phyloP scores from a whole-genome alignment of 2,888 invertebrate species.

The Tridacna crocea region DNA sequence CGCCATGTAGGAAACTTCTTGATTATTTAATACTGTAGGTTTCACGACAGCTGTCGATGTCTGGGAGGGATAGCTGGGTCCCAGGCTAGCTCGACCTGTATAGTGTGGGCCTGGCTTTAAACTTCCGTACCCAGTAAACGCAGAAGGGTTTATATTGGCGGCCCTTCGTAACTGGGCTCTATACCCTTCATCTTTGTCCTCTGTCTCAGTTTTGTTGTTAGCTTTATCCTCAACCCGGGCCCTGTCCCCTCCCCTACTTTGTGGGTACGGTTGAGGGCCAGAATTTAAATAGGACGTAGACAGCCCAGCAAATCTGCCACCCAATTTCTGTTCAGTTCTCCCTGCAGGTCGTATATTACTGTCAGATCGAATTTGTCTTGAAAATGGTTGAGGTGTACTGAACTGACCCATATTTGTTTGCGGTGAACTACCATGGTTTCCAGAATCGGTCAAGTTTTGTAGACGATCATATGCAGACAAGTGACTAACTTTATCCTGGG shows the following conservation, averaged over 20 bases:
- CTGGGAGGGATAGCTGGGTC: constrained; percentile 19
- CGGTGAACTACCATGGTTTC: neutral
- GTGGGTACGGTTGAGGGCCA: neutral
- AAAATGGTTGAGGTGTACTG: constrained; percentile 10
- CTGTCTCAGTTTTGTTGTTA: neutral
- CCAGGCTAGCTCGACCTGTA: constrained; percentile 53
- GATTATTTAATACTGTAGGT: constrained; percentile 66
- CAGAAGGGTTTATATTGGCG: constrained; percentile 65
- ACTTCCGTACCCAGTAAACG: constrained; percentile 66
- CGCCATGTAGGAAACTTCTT: constrained; percentile 62
- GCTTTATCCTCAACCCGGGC: constrained; percentile 1
- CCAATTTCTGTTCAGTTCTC: neutral
- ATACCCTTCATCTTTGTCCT: constrained; percentile 66
- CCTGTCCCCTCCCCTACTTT: neutral
- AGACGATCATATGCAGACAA: constrained; percentile 5
- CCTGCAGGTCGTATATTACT: constrained; percentile 7
- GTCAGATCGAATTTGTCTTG: constrained; percentile 15
- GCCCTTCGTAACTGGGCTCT: constrained; percentile 67
- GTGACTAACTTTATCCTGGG: neutral
- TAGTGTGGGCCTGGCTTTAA: constrained; percentile 42
- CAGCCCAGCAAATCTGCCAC: neutral
- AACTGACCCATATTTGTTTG: constrained; percentile 12
- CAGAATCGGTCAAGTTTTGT: neutral
- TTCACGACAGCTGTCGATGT: constrained; percentile 68
- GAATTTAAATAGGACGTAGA: constrained; percentile 3